phyloP scores from a whole-genome alignment of 1,140 invertebrate genomes.

The Sarcophaga peregrina region DNA sequence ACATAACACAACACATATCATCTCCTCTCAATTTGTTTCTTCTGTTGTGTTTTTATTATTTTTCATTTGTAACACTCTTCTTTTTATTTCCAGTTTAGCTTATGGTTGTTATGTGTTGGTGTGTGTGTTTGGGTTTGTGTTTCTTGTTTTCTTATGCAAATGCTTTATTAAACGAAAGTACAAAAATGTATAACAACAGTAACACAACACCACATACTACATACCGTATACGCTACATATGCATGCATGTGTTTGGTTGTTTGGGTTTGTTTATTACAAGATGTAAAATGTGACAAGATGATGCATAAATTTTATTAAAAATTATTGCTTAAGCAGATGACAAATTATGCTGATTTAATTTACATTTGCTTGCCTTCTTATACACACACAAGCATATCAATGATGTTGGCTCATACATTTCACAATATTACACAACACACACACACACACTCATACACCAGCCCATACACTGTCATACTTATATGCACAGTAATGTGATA shows the following conservation, averaged over 20 bases:
- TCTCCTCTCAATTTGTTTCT: too few relatives aligned
- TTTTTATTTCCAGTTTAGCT: background rate
- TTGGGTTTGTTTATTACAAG: background rate
- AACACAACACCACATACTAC: background rate
- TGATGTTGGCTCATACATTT: too few relatives aligned
- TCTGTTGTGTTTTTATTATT: background rate
- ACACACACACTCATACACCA: too few relatives aligned
- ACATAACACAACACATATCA: too few relatives aligned
- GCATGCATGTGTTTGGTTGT: background rate
- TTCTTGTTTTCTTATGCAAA: constrained; percentile 13
- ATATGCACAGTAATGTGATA: too few relatives aligned
- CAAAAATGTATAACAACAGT: background rate
- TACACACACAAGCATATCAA: background rate
- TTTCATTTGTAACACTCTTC: background rate
- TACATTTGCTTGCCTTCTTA: background rate
- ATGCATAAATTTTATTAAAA: constrained; percentile 10
- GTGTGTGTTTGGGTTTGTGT: background rate
- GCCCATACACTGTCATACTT: too few relatives aligned
- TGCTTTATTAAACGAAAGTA: background rate
- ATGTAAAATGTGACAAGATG: background rate
- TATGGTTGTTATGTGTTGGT: background rate
- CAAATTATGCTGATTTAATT: background rate
- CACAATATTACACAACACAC: too few relatives aligned
- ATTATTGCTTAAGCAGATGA: constrained; percentile 4
- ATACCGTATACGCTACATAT: background rate